Evolutionary conservation across 1,140 invertebrate genomes (phyloP).

Genomic region (Elysia chlorotica): DNA sequence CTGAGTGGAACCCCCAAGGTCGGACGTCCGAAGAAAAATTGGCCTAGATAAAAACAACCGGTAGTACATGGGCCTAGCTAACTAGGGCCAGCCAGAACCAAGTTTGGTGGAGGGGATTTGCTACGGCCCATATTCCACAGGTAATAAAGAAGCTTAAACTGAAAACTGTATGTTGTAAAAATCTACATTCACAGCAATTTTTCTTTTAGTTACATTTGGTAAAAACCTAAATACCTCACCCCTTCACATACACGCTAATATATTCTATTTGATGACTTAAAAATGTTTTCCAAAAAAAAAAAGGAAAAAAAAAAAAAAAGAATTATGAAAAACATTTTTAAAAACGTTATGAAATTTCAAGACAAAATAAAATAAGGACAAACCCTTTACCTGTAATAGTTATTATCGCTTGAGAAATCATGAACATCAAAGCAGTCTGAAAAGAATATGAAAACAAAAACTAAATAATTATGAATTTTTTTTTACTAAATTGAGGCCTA

Average conservation of each 20-base stretch:
- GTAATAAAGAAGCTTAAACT: too few relatives aligned
- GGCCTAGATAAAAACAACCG: too few relatives aligned
- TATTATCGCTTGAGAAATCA: conserved; percentile 71
- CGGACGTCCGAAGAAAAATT: too few relatives aligned
- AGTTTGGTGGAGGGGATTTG: too few relatives aligned
- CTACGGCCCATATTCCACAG: too few relatives aligned
- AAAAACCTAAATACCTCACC: too few relatives aligned
- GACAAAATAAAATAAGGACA: background rate
- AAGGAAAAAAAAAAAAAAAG: background rate
- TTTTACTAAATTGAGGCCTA: background rate
- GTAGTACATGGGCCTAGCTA: too few relatives aligned
- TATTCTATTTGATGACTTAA: background rate
- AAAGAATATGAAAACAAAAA: conserved; percentile 43
- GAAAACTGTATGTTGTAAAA: too few relatives aligned
- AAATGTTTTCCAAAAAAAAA: background rate
- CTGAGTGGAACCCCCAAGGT: too few relatives aligned
- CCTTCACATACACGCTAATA: background rate
- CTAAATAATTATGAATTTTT: background rate
- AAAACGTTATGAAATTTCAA: background rate
- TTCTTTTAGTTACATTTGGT: too few relatives aligned
- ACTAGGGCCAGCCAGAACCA: too few relatives aligned
- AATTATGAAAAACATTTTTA: background rate
- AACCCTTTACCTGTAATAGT: conserved; percentile 70
- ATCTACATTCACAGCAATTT: too few relatives aligned
- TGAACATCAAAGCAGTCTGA: conserved; percentile 91